Conservation (phyloP, 2,797 vertebrate species). For the Danio tinwini region DNA sequence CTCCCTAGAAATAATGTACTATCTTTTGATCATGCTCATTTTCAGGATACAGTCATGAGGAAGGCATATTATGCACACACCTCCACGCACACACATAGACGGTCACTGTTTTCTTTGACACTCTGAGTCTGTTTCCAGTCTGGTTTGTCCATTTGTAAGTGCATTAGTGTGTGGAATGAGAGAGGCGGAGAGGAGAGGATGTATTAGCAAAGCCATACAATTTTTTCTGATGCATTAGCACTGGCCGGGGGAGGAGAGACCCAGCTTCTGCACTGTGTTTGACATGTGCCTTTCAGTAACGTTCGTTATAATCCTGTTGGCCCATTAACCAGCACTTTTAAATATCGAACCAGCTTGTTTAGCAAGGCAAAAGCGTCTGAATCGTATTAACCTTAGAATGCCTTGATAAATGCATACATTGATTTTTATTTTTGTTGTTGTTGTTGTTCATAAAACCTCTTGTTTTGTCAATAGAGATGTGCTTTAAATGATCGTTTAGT, state of each 20-base stretch:
- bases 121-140: conserved; percentile 47
- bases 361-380: background rate
- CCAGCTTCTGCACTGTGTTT: conserved; percentile 48
- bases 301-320: conserved; percentile 46
- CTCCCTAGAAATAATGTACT: background rate
- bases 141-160: conserved; percentile 62
- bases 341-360: conserved; percentile 47
- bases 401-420: background rate
- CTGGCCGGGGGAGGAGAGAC: conserved; percentile 26
- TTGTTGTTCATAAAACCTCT: background rate
- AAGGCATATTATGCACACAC: conserved; percentile 38
- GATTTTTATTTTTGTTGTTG: background rate
- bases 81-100: conserved; percentile 30
- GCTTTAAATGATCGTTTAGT: background rate
- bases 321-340: conserved; percentile 47
- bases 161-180: conserved; percentile 59
- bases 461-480: background rate
- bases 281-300: conserved; percentile 44
- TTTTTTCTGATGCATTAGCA: conserved; percentile 54
- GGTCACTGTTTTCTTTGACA: conserved; percentile 30
- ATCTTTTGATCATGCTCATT: conserved; percentile 57
- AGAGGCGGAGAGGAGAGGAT: conserved; percentile 44
- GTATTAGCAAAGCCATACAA: conserved; percentile 53
- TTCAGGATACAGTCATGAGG: conserved; percentile 36
- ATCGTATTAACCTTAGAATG: background rate